Conservation (phyloP, 2,113 vertebrate genomes). For the Scomber colias region DNA sequence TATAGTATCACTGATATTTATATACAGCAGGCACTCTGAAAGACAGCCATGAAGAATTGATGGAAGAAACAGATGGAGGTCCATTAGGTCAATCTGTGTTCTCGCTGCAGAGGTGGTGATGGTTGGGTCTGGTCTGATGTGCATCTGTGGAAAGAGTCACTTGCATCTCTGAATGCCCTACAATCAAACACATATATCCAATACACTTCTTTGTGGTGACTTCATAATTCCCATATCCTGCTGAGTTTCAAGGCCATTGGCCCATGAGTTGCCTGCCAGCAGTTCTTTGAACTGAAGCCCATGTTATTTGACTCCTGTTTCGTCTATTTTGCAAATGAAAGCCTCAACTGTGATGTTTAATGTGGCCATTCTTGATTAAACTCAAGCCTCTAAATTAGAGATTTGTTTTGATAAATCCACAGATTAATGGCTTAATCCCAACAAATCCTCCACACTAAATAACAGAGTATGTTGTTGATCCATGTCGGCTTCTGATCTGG, state of each 20-base stretch:
- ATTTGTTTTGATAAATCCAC: neutral
- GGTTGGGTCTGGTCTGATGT: neutral
- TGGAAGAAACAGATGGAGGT: conserved; percentile 22
- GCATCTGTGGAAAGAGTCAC: neutral
- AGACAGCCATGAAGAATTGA: conserved; percentile 22
- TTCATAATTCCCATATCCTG: neutral
- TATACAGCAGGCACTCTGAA: conserved; percentile 1
- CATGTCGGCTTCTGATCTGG: no score
- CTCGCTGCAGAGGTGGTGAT: neutral
- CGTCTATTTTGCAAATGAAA: neutral
- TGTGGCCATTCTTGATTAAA: neutral
- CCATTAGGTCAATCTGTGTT: conserved; percentile 20
- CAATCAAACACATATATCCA: neutral
- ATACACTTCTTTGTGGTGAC: neutral
- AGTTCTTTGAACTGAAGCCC: neutral
- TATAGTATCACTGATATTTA: neutral
- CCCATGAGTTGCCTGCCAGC: no score
- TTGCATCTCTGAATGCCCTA: neutral
- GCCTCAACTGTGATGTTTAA: neutral
- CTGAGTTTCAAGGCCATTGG: neutral
- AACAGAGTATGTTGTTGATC: no score
- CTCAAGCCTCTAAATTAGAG: neutral
- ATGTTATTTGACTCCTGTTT: neutral
- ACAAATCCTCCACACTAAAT: no score
- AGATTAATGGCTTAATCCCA: neutral